These are phyloP conservation scores for Gnathonemus echidnorhynchus DNA, from an alignment of 2,113 vertebrate genomes.

Conservation along the genomic window DNA sequence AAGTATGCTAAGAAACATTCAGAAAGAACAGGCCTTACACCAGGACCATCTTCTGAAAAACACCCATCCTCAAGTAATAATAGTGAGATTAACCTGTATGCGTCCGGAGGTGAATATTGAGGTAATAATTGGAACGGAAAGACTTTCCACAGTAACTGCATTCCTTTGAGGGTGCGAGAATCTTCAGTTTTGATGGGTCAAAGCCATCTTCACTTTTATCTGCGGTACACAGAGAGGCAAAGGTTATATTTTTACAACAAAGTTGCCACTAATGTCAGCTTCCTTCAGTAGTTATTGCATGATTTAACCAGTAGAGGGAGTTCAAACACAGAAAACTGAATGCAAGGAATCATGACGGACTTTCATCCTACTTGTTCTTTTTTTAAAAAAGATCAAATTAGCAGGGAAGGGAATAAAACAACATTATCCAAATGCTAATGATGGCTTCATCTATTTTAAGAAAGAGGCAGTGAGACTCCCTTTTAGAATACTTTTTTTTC, in stretches of 20 bases:
- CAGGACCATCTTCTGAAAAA: background rate
- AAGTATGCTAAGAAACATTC: background rate
- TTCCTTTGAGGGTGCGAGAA: slow-evolving; percentile 72
- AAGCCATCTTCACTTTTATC: slow-evolving; percentile 75
- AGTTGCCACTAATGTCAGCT: background rate
- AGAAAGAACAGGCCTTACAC: background rate
- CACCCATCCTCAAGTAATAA: background rate
- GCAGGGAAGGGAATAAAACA: background rate
- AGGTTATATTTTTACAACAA: background rate
- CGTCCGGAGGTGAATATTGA: slow-evolving; percentile 96
- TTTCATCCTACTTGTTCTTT: background rate
- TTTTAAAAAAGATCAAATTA: background rate
- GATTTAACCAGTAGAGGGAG: slow-evolving; percentile 48
- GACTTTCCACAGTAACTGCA: slow-evolving; percentile 91
- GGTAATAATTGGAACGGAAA: slow-evolving; percentile 97
- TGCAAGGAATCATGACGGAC: background rate
- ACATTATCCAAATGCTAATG: background rate
- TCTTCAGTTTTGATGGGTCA: slow-evolving; percentile 73
- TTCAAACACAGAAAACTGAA: slow-evolving; percentile 5
- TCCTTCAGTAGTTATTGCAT: background rate
- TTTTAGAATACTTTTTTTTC: background rate
- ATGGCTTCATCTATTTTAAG: background rate
- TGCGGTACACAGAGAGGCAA: slow-evolving; percentile 32
- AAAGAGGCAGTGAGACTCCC: background rate
- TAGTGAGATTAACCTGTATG: slow-evolving; percentile 80